Percentiles rank a stretch among this genome's conserved stretches.
Evolutionary conservation across 2,888 invertebrate species (phyloP).

Genomic region (Sabatieria punctata): DNA sequence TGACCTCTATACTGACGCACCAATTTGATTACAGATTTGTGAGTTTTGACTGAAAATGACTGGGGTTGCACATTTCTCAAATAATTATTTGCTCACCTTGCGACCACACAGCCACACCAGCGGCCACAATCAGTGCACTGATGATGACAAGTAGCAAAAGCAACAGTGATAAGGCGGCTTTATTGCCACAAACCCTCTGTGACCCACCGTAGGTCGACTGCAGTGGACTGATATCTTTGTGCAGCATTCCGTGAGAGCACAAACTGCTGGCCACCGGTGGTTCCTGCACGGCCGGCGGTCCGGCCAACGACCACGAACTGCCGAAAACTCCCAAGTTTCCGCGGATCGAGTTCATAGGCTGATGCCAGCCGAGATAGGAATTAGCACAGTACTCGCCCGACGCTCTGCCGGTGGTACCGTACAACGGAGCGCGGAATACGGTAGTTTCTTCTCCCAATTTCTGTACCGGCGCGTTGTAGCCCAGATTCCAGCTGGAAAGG

Average conservation of each 20-base stretch:
- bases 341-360: not conserved
- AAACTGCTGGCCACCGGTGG: too few relatives aligned
- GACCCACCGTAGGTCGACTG: not conserved
- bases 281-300: too few relatives aligned
- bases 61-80: too few relatives aligned
- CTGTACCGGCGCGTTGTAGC: too few relatives aligned
- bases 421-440: too few relatives aligned
- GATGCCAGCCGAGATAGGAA: slow-evolving; percentile 6
- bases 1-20: not conserved
- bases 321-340: not conserved
- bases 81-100: slow-evolving; percentile 7
- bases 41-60: slow-evolving; percentile 1
- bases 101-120: slow-evolving; percentile 9
- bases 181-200: too few relatives aligned
- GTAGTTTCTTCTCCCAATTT: too few relatives aligned
- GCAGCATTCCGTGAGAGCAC: not conserved
- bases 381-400: slow-evolving; percentile 3
- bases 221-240: not conserved
- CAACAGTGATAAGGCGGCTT: not conserved
- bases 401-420: too few relatives aligned
- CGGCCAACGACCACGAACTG: not conserved
- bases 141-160: slow-evolving; percentile 6
- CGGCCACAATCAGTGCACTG: slow-evolving; percentile 8
- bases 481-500: too few relatives aligned
- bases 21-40: not conserved